Evolutionary conservation across 2,797 vertebrate species (phyloP).

Genomic region (Cottoperca gobio): DNA sequence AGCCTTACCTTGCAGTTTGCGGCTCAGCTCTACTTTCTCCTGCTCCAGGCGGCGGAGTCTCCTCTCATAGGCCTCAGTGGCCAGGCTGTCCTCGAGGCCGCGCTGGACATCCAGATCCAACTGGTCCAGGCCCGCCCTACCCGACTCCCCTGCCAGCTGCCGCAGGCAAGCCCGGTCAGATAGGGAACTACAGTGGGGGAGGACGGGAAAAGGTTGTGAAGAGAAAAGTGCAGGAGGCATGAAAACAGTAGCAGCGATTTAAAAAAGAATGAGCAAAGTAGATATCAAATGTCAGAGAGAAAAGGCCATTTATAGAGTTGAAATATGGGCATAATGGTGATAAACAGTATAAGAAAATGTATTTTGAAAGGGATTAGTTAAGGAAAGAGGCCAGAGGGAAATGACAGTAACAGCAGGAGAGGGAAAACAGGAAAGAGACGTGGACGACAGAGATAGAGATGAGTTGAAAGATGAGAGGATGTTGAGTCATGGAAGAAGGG

Average conservation of each 20-base stretch:
- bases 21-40: slow-evolving; percentile 95
- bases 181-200: slow-evolving; percentile 84
- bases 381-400: neutral
- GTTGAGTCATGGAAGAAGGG: slow-evolving; percentile 52
- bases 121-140: slow-evolving; percentile 73
- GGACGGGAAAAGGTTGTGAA: neutral
- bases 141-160: slow-evolving; percentile 74
- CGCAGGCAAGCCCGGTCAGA: slow-evolving; percentile 93
- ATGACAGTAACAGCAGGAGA: neutral
- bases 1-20: slow-evolving; percentile 94
- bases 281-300: no score
- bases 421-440: slow-evolving; percentile 35
- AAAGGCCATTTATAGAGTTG: neutral
- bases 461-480: slow-evolving; percentile 44
- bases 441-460: slow-evolving; percentile 12
- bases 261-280: neutral
- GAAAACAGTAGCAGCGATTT: neutral
- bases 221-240: neutral
- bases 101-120: slow-evolving; percentile 91
- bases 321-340: neutral
- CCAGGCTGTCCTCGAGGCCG: slow-evolving; percentile 94
- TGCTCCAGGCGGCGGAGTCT: slow-evolving; percentile 96
- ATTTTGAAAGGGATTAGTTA: neutral
- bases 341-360: neutral
- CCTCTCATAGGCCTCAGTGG: slow-evolving; percentile 96